Evolutionary conservation across 2,888 invertebrate species (phyloP).

Genomic region (Nipponacmea schrenckii): DNA sequence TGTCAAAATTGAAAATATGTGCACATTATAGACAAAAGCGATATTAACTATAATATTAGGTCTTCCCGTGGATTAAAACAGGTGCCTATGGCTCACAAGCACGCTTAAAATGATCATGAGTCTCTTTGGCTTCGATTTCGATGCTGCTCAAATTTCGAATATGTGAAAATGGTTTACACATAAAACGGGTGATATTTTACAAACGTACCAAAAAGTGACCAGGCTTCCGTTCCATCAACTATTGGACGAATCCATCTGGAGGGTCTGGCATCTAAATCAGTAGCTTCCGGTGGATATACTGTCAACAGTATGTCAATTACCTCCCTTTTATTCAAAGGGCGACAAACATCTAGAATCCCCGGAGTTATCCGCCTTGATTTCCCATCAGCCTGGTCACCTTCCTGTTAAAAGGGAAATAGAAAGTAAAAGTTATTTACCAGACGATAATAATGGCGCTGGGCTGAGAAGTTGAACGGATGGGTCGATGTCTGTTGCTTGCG

Average conservation of each 20-base stretch:
- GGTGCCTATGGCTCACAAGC: too few relatives aligned
- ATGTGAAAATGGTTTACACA: too few relatives aligned
- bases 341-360: slow-evolving; percentile 25
- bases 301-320: slow-evolving; percentile 60
- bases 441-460: not conserved
- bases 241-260: slow-evolving; percentile 65
- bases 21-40: too few relatives aligned
- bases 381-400: slow-evolving; percentile 17
- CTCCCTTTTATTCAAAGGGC: slow-evolving; percentile 40
- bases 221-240: slow-evolving; percentile 60
- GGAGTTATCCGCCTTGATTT: not conserved
- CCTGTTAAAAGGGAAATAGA: slow-evolving; percentile 7
- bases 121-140: too few relatives aligned
- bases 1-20: not conserved
- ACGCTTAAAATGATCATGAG: too few relatives aligned
- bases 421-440: not conserved
- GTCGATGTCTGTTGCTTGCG: slow-evolving; percentile 39
- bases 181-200: not conserved
- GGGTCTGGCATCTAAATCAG: slow-evolving; percentile 42
- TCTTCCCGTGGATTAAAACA: too few relatives aligned
- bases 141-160: too few relatives aligned
- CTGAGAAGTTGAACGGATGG: slow-evolving; percentile 11
- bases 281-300: slow-evolving; percentile 57
- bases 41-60: not conserved
- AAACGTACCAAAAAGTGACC: slow-evolving; percentile 54